phyloP scores from a whole-genome alignment of 2,113 vertebrate genomes.

The Microcebus jonahi region DNA sequence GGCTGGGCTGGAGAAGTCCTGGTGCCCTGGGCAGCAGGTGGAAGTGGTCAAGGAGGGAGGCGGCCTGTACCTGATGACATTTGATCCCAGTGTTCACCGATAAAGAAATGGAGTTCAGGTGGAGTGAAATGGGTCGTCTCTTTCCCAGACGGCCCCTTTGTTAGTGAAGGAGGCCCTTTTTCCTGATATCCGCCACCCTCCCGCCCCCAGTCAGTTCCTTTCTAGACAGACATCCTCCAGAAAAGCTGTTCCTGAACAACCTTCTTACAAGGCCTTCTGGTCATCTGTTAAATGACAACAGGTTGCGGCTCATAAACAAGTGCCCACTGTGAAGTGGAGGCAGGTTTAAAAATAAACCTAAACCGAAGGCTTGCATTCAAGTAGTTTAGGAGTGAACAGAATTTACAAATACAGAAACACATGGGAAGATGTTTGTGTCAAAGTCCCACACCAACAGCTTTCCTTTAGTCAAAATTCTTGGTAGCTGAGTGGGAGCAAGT shows the following conservation, averaged over 20 bases:
- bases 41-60: background rate
- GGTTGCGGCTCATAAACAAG: slow-evolving; percentile 58
- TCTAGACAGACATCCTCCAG: background rate
- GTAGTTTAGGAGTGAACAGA: slow-evolving; percentile 45
- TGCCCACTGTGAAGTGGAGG: slow-evolving; percentile 62
- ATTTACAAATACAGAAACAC: slow-evolving; percentile 77
- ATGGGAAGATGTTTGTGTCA: slow-evolving; percentile 71
- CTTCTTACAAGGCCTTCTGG: slow-evolving; percentile 23
- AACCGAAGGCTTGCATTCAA: slow-evolving; percentile 51
- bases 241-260: background rate
- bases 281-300: slow-evolving; percentile 32
- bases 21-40: background rate
- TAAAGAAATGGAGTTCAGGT: background rate
- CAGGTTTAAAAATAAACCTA: slow-evolving; percentile 70
- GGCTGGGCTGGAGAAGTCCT: background rate
- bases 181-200: background rate
- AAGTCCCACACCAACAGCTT: slow-evolving; percentile 72
- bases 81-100: background rate
- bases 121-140: background rate
- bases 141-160: background rate
- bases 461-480: slow-evolving; percentile 60
- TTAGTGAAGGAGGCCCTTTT: background rate
- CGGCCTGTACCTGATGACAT: background rate
- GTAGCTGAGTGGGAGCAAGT: slow-evolving; percentile 68
- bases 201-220: background rate